Conservation (phyloP, 2,888 invertebrate species). For the Apamea epomidion region DNA sequence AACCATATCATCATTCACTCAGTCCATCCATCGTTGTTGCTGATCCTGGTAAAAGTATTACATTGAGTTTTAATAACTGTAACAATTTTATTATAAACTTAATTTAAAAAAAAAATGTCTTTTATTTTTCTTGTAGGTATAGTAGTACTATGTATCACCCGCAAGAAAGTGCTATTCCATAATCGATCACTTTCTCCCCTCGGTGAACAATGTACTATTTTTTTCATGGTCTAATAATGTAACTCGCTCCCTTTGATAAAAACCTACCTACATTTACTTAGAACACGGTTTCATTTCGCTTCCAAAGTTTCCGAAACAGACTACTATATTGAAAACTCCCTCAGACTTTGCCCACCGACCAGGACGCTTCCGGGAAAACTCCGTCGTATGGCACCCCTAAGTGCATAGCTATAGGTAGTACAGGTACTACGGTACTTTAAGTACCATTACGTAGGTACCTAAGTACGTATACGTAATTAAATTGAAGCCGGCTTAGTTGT, state of each 20-base stretch:
- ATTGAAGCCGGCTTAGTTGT: slow-evolving; percentile 56
- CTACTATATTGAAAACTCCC: slow-evolving; percentile 27
- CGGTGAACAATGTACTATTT: no score
- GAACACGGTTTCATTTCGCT: not conserved
- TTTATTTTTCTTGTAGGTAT: no score
- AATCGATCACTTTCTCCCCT: no score
- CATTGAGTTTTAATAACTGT: no score
- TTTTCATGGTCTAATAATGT: not conserved
- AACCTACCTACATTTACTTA: not conserved
- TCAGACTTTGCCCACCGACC: not conserved
- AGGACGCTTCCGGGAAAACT: slow-evolving; percentile 16
- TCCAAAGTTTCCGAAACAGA: slow-evolving; percentile 11
- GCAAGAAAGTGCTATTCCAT: no score
- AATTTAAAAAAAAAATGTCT: no score
- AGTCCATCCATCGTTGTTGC: no score
- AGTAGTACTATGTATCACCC: no score
- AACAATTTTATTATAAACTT: no score
- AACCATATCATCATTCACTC: no score
- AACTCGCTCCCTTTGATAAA: not conserved
- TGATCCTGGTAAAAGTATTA: no score
- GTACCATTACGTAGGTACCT: slow-evolving; percentile 36
- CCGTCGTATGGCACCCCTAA: not conserved
- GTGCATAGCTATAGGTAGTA: slow-evolving; percentile 16
- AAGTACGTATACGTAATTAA: slow-evolving; percentile 52
- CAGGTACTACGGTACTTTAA: slow-evolving; percentile 26